Evolutionary conservation across 2,888 invertebrate genomes (phyloP).

Genomic region (Athalia rosae): DNA sequence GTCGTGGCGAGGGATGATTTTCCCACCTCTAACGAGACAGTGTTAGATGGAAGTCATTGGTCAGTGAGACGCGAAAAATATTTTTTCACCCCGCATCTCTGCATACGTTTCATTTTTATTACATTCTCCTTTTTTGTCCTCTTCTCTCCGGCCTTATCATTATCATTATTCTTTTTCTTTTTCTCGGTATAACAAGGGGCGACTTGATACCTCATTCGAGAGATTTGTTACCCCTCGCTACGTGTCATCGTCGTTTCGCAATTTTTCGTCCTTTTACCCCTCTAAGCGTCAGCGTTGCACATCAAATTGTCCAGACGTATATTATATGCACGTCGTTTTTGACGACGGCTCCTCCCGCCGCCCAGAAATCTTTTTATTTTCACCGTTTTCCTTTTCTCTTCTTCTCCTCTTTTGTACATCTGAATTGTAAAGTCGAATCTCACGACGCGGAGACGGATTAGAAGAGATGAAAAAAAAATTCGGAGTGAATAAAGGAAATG

Average conservation of each 20-base stretch:
- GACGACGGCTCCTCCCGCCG: too few relatives aligned
- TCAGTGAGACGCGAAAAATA: slow-evolving; percentile 1
- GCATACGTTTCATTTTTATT: not conserved
- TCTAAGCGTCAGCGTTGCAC: slow-evolving; percentile 43
- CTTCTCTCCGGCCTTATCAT: too few relatives aligned
- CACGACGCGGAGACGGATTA: too few relatives aligned
- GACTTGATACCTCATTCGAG: slow-evolving; percentile 23
- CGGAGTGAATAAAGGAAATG: slow-evolving; percentile 1
- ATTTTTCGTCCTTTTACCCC: slow-evolving; percentile 2
- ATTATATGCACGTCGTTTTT: too few relatives aligned
- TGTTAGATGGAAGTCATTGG: slow-evolving; percentile 36
- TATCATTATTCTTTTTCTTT: not conserved
- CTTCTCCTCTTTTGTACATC: too few relatives aligned
- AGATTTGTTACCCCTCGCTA: slow-evolving; percentile 5
- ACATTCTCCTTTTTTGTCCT: too few relatives aligned
- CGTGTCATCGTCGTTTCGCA: not conserved
- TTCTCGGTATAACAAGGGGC: slow-evolving; percentile 14
- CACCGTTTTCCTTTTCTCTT: too few relatives aligned
- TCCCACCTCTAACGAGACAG: slow-evolving; percentile 31
- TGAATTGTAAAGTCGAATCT: too few relatives aligned
- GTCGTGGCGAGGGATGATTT: slow-evolving; percentile 10
- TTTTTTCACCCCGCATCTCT: not conserved
- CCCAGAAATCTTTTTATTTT: too few relatives aligned
- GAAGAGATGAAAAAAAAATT: too few relatives aligned
- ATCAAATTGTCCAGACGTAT: too few relatives aligned